Evolutionary conservation across 1,140 invertebrate species (phyloP).

Genomic region (Drosophila sulfurigaster): DNA sequence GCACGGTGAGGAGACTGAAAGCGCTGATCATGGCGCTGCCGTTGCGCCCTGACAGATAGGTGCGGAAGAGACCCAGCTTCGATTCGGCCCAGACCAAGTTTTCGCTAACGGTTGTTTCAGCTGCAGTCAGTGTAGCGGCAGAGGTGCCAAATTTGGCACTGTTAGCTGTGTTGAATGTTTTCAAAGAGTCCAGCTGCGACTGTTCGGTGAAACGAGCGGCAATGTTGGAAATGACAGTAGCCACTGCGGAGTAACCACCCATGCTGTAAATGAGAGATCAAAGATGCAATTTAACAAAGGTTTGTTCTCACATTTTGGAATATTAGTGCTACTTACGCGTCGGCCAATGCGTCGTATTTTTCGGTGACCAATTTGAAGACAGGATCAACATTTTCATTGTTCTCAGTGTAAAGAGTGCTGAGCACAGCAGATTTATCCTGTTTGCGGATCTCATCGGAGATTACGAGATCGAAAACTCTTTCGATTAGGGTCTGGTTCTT

Average conservation of each 20-base stretch:
- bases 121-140: slow-evolving; percentile 49
- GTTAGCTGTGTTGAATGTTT: slow-evolving; percentile 59
- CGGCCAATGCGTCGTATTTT: slow-evolving; percentile 75
- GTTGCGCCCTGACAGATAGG: slow-evolving; percentile 53
- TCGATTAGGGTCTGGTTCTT: slow-evolving; percentile 82
- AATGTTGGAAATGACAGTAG: slow-evolving; percentile 85
- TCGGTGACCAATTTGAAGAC: slow-evolving; percentile 85
- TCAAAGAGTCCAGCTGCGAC: slow-evolving; percentile 74
- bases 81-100: slow-evolving; percentile 62
- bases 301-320: background rate
- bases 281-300: slow-evolving; percentile 15
- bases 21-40: slow-evolving; percentile 58
- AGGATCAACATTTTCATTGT: slow-evolving; percentile 84
- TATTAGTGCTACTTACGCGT: slow-evolving; percentile 85
- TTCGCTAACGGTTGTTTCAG: slow-evolving; percentile 52
- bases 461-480: slow-evolving; percentile 68
- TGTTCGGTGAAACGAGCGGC: slow-evolving; percentile 85
- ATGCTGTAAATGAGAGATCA: slow-evolving; percentile 50
- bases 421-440: slow-evolving; percentile 85
- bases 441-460: slow-evolving; percentile 80
- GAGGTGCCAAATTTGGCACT: slow-evolving; percentile 62
- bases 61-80: slow-evolving; percentile 59
- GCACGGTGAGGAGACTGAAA: slow-evolving; percentile 62
- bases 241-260: slow-evolving; percentile 83
- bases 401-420: slow-evolving; percentile 81